Evolutionary conservation across 2,888 invertebrate species (phyloP).

Genomic region (Eupeodes latifasciatus): DNA sequence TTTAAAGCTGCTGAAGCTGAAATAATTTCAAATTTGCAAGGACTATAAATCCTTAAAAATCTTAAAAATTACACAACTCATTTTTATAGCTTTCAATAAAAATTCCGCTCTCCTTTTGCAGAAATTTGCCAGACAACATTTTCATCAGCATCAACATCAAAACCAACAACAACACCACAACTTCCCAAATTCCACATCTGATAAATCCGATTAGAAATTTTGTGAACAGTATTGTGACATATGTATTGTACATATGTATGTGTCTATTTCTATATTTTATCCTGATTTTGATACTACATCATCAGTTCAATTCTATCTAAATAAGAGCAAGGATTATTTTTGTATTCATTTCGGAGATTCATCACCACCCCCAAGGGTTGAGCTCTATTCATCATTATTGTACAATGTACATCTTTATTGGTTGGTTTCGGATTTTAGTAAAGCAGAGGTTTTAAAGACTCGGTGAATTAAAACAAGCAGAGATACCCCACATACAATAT

Average conservation of each 20-base stretch:
- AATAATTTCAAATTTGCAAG: background rate
- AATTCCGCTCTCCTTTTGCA: background rate
- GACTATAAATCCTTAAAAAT: background rate
- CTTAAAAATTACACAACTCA: background rate
- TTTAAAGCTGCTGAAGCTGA: background rate
- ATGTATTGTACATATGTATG: too few species aligned
- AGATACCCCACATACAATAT: background rate
- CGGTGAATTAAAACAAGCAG: background rate
- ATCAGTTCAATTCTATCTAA: constrained; percentile 16
- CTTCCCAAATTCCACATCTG: background rate
- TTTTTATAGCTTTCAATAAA: background rate
- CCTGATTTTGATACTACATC: constrained; percentile 6
- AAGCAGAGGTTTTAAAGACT: background rate
- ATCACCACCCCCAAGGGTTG: background rate
- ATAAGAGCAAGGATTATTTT: constrained; percentile 24
- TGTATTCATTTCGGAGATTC: constrained; percentile 10
- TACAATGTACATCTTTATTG: background rate
- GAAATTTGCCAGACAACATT: background rate
- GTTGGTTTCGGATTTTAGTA: background rate
- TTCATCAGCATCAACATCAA: background rate
- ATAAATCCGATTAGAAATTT: constrained; percentile 19
- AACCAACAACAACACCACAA: background rate
- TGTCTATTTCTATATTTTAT: constrained; percentile 17
- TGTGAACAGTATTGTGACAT: constrained; percentile 11
- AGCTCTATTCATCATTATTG: background rate